Evolutionary conservation across 2,797 vertebrate species (phyloP).

Genomic region (Alfaro cultratus): DNA sequence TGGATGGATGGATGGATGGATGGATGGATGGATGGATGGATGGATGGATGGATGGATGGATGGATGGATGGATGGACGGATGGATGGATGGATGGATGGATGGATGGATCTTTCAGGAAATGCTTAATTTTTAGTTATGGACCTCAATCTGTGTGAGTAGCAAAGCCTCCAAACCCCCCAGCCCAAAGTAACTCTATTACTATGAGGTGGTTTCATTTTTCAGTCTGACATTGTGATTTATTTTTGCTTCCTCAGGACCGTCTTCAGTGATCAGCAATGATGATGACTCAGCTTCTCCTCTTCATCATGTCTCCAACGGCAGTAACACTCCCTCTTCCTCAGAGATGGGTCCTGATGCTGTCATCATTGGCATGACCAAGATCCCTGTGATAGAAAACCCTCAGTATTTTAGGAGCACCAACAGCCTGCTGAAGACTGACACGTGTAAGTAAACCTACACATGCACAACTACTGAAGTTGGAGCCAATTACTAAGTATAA

Average conservation of each 20-base stretch:
- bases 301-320: constrained; percentile 97
- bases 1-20: background rate
- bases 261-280: constrained; percentile 98
- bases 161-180: background rate
- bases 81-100: background rate
- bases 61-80: no score
- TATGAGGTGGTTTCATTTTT: constrained; percentile 15
- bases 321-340: constrained; percentile 97
- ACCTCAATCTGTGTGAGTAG: background rate
- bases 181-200: background rate
- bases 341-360: constrained; percentile 93
- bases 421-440: constrained; percentile 94
- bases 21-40: no score
- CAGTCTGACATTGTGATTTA: background rate
- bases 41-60: background rate
- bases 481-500: background rate
- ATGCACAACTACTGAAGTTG: background rate
- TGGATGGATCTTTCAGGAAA: background rate
- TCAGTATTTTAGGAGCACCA: constrained; percentile 97
- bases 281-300: constrained; percentile 95
- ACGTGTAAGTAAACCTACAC: constrained; percentile 86
- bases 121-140: background rate
- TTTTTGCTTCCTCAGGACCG: constrained; percentile 80
- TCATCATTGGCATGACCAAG: constrained; percentile 98
- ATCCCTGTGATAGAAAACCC: constrained; percentile 99